Conservation (phyloP, 2,888 invertebrate species). For the Eurytoma californica region DNA sequence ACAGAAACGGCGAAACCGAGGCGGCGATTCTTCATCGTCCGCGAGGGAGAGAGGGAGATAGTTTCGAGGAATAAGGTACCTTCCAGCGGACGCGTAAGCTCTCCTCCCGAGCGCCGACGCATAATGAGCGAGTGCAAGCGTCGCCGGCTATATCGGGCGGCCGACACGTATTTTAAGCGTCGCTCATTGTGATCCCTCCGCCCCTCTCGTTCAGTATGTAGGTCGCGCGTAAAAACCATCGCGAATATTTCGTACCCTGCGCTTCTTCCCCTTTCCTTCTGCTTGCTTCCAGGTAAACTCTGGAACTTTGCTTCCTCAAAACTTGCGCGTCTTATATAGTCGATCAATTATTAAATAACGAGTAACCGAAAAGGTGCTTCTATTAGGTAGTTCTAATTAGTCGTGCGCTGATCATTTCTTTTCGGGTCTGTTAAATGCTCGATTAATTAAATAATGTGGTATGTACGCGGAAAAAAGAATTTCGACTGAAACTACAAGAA, state of each 20-base stretch:
- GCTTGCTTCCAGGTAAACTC: too few species aligned
- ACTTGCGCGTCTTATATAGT: too few species aligned
- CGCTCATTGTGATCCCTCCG: slow-evolving; percentile 40
- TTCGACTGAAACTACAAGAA: too few species aligned
- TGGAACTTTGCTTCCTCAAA: too few species aligned
- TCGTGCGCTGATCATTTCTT: too few species aligned
- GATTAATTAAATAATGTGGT: too few species aligned
- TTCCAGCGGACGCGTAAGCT: background rate
- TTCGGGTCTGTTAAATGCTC: too few species aligned
- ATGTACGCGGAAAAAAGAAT: too few species aligned
- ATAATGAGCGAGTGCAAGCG: background rate
- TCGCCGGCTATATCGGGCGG: slow-evolving; percentile 37
- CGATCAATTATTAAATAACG: too few species aligned
- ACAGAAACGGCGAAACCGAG: background rate
- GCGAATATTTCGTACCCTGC: slow-evolving; percentile 31
- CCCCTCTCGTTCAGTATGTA: background rate
- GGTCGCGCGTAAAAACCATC: background rate
- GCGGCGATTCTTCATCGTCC: background rate
- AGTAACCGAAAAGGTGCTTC: too few species aligned
- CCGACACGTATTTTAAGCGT: slow-evolving; percentile 40
- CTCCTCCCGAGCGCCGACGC: background rate
- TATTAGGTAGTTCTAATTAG: too few species aligned
- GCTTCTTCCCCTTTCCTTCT: too few species aligned
- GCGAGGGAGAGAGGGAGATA: background rate
- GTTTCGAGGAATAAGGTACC: background rate